Conservation (phyloP, 2,797 vertebrate genomes). For the Megalops cyprinoides region DNA sequence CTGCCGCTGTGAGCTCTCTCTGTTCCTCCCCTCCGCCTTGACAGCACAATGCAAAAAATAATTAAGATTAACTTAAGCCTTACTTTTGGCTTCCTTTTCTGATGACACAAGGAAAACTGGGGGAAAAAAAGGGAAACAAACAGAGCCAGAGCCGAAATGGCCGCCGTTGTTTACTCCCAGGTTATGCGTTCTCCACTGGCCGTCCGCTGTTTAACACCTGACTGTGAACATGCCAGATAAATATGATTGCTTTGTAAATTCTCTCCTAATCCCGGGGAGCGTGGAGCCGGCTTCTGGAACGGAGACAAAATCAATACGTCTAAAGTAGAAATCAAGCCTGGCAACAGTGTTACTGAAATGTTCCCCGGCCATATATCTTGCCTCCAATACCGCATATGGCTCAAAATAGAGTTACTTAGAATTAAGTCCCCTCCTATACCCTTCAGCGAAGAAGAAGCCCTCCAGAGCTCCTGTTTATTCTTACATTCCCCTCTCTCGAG, state of each 20-base stretch:
- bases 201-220: neutral
- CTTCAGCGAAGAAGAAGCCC: neutral
- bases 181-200: neutral
- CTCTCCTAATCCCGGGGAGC: slow-evolving; percentile 55
- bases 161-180: neutral
- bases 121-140: neutral
- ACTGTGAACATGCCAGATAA: slow-evolving; percentile 47
- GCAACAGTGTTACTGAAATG: slow-evolving; percentile 33
- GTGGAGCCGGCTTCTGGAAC: slow-evolving; percentile 54
- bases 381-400: slow-evolving; percentile 10
- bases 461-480: neutral
- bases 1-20: slow-evolving; percentile 40
- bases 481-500: neutral
- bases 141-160: neutral
- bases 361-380: slow-evolving; percentile 22
- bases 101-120: slow-evolving; percentile 2
- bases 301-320: slow-evolving; percentile 71
- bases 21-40: slow-evolving; percentile 39
- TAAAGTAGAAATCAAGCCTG: slow-evolving; percentile 69
- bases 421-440: neutral
- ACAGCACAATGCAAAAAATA: slow-evolving; percentile 34
- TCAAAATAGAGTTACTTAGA: neutral
- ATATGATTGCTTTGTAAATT: slow-evolving; percentile 61
- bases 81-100: neutral
- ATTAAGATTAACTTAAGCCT: slow-evolving; percentile 49